Base-by-base conservation (phyloP, 2,797 vertebrate genomes). In the Numenius phaeopus region DNA sequence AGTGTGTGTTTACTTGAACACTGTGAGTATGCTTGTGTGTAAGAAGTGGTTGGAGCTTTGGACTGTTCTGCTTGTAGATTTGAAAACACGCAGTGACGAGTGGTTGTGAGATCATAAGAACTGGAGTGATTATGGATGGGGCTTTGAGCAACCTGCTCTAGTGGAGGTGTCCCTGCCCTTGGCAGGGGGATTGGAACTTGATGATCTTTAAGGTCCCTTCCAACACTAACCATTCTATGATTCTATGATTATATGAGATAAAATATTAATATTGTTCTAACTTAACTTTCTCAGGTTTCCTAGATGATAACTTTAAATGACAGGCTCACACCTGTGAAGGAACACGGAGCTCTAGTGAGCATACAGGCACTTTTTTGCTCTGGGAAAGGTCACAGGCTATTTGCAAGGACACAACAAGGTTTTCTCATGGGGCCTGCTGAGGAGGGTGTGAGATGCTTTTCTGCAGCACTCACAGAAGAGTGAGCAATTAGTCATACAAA, bases 21-120 rank as follows among this genome's bases (percentile, higher is more conserved):
- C 7, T 1, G 0, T 0, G 0, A 7, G 3, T 7, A 2, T 6
- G 2, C 22, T 77, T 29, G 9, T 17, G 8, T 39, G 12, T 30
- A n/a, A 78, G 59, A 69, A 70, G 23, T 6, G 29, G 34, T 22
- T 50, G 67, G 62, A 88, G 8, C 21, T 65, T 58, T 27, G 42
- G 2, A 2, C 6, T 24, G 7, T 34, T 84, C 62, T 26, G 4
- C 13, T 69, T n/a, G 42, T 2, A 18, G 55, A 14, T 59, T 54
- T 34, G 37, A 67, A 39, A 55, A 39, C 27, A 27, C 0, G 0
- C 10, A 24, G 4, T 13, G 7, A 59, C 34, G 49, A 37, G 24
- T 4, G 5, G 16, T 26, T 0, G 0, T 30, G 55, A 77, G 20
- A 65, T 46, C 46, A 79, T 44, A 49, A 29, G 21, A 89, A 47